These are phyloP conservation scores for Aleiodes testaceus DNA, from an alignment of 2,888 invertebrate species.

Conservation along the genomic window DNA sequence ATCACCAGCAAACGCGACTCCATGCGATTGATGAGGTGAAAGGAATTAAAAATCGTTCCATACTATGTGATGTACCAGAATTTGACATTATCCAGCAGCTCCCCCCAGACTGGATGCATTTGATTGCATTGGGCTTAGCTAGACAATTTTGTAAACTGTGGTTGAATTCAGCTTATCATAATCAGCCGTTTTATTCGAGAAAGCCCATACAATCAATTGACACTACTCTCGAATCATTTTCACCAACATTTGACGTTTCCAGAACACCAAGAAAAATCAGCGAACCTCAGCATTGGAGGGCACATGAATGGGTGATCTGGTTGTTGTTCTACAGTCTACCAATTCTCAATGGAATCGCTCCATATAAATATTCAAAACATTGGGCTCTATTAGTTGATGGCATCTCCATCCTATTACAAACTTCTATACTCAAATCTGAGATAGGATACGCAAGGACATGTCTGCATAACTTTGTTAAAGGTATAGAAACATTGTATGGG, in stretches of 20 bases:
- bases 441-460: constrained; percentile 1
- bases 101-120: constrained; percentile 44
- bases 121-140: constrained; percentile 34
- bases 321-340: constrained; percentile 36
- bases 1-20: constrained; percentile 31
- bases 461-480: constrained; percentile 6
- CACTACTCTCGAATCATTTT: not conserved
- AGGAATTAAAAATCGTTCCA: constrained; percentile 37
- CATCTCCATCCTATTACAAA: constrained; percentile 10
- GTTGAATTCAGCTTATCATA: constrained; percentile 16
- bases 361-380: not conserved
- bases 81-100: constrained; percentile 40
- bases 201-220: not conserved
- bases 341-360: not conserved
- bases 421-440: constrained; percentile 16
- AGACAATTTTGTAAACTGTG: constrained; percentile 43
- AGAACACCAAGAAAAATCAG: constrained; percentile 34
- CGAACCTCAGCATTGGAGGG: constrained; percentile 23
- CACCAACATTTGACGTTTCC: constrained; percentile 28
- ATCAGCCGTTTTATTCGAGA: constrained; percentile 18
- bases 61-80: constrained; percentile 30
- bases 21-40: constrained; percentile 21
- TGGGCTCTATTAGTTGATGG: constrained; percentile 13
- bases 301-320: constrained; percentile 36
- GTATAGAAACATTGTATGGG: not conserved